These are phyloP conservation scores for Stictonetta naevosa DNA, from an alignment of 2,113 vertebrate species.

Conservation along the genomic window DNA sequence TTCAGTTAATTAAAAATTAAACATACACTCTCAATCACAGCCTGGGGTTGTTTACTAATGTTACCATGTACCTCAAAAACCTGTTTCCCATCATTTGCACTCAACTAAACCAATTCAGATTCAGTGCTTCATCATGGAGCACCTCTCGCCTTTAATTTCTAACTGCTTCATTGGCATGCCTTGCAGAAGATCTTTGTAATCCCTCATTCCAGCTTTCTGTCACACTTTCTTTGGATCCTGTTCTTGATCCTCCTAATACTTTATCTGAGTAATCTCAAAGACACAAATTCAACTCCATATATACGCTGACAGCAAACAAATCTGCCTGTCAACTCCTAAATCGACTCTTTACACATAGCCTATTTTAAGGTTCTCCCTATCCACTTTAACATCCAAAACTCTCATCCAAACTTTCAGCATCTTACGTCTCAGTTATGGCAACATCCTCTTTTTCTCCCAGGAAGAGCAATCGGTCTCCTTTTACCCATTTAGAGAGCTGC, in stretches of 20 bases:
- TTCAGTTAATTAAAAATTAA: not conserved
- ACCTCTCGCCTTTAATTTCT: not conserved
- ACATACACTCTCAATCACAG: not conserved
- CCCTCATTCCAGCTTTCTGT: not conserved
- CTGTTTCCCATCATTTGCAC: not conserved
- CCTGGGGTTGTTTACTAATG: not conserved
- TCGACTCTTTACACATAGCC: not conserved
- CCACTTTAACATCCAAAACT: not conserved
- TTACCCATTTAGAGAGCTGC: not conserved
- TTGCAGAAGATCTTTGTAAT: conserved; percentile 1
- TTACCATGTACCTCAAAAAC: not conserved
- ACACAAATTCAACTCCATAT: not conserved
- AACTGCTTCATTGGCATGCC: not conserved
- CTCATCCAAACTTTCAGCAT: not conserved
- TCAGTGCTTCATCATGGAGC: not conserved
- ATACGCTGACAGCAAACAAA: conserved; percentile 2
- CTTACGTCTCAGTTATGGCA: not conserved
- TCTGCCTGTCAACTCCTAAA: not conserved
- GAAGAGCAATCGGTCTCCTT: not conserved
- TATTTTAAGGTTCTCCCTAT: not conserved
- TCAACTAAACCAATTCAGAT: not conserved
- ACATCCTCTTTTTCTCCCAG: not conserved
- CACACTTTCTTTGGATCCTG: not conserved
- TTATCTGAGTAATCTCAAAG: not conserved
- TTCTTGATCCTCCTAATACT: not conserved